Evolutionary conservation across 2,797 vertebrate species (phyloP).

Genomic region (Dromococcyx pavoninus): DNA sequence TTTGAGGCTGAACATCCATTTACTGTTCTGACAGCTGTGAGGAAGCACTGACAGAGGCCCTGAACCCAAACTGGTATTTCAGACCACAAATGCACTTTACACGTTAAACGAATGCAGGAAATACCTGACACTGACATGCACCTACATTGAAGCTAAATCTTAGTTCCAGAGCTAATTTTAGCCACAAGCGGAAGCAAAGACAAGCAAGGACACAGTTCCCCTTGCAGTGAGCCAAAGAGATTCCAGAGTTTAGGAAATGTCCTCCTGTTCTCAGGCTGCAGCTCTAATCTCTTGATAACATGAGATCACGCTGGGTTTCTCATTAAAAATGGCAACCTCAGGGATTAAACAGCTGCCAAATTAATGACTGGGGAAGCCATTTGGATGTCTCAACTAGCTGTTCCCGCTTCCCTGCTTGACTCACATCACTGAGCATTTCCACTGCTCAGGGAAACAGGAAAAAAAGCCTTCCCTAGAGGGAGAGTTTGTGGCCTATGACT

Average conservation of each 20-base stretch:
- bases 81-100: background rate
- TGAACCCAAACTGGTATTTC: background rate
- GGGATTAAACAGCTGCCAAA: conserved; percentile 58
- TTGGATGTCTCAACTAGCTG: conserved; percentile 23
- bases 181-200: background rate
- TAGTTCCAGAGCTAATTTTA: background rate
- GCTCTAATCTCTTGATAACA: conserved; percentile 40
- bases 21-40: background rate
- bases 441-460: background rate
- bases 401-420: background rate
- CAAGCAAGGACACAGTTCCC: background rate
- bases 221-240: background rate
- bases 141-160: background rate
- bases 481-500: background rate
- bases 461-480: conserved; percentile 46
- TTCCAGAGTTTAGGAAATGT: conserved; percentile 23
- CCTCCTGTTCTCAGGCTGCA: background rate
- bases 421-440: conserved; percentile 2
- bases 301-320: background rate
- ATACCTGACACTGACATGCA: background rate
- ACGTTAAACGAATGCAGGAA: background rate
- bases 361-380: conserved; percentile 5
- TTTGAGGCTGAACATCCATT: accelerated
- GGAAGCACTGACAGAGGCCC: background rate
- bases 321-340: conserved; percentile 53